Conservation (phyloP, 1,140 invertebrate genomes). For the Drosophila watanabei region DNA sequence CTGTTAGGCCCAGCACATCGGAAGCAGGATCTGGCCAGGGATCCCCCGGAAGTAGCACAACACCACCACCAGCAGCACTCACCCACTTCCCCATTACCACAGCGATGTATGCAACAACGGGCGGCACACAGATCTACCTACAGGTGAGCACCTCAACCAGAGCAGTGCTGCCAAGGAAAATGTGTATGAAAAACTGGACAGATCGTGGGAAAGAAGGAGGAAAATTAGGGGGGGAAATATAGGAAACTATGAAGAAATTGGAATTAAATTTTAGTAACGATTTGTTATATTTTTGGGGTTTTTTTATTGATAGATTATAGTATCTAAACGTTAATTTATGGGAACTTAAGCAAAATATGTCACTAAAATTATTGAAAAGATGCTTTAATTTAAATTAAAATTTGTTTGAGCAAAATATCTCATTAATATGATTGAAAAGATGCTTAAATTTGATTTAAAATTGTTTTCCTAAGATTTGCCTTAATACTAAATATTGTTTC, state of each 20-base stretch:
- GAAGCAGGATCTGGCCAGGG: constrained; percentile 14
- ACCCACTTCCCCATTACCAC: constrained; percentile 61
- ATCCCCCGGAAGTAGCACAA: constrained; percentile 14
- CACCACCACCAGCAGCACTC: constrained; percentile 27
- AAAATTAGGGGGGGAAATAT: background rate
- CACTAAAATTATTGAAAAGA: too few species aligned
- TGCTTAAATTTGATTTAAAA: too few species aligned
- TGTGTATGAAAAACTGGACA: background rate
- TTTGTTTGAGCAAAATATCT: too few species aligned
- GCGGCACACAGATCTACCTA: constrained; percentile 85
- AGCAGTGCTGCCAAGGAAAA: constrained; percentile 5
- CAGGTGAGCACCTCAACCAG: constrained; percentile 72
- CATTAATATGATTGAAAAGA: too few species aligned
- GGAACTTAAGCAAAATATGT: background rate
- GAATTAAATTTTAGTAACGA: too few species aligned
- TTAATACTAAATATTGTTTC: too few species aligned
- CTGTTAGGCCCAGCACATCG: constrained; percentile 69
- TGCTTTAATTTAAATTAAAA: too few species aligned
- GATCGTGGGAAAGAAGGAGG: background rate
- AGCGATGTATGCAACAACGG: constrained; percentile 85
- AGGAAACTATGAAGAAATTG: too few species aligned
- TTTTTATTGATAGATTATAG: background rate
- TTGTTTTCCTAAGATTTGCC: too few species aligned
- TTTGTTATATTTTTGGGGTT: background rate
- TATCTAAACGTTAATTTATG: background rate